phyloP scores from a whole-genome alignment of 2,888 invertebrate species.

The Cataglyphis albicans region DNA sequence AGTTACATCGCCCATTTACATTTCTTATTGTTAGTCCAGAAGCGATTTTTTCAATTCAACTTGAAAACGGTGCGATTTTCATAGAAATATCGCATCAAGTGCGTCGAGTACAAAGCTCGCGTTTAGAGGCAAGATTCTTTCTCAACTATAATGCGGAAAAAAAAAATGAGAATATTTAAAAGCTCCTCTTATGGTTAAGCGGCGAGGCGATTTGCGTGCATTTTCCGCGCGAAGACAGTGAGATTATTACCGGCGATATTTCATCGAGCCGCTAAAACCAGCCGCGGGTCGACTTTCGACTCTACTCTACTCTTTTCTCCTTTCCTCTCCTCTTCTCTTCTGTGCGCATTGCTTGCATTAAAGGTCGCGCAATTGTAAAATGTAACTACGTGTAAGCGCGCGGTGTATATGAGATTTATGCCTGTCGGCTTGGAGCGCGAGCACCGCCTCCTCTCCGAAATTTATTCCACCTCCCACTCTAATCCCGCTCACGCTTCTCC shows the following conservation, averaged over 20 bases:
- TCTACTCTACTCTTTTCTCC: not conserved
- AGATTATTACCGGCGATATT: conserved; percentile 59
- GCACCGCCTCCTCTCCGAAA: not conserved
- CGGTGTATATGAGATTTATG: conserved; percentile 37
- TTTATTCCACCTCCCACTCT: not conserved
- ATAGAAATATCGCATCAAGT: not conserved
- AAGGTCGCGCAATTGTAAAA: conserved; percentile 57
- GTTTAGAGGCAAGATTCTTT: not conserved
- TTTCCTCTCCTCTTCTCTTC: not conserved
- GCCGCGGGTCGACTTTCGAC: conserved; percentile 24
- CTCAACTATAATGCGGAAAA: not conserved
- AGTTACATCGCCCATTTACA: conserved; percentile 1
- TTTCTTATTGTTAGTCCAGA: conserved; percentile 8
- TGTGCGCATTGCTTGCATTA: conserved; percentile 35
- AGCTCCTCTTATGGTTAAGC: conserved; percentile 43
- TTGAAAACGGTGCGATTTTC: not conserved
- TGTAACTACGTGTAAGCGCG: conserved; percentile 56
- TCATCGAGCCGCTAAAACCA: conserved; percentile 62
- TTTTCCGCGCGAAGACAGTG: conserved; percentile 58
- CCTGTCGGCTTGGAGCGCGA: not conserved
- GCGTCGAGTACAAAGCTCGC: not conserved
- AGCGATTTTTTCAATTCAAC: not conserved
- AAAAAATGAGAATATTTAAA: conserved; percentile 62
- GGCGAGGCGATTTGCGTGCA: conserved; percentile 32
- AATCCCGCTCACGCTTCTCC: not conserved